Percentiles rank a stretch among this genome's conserved stretches.
phyloP scores from a whole-genome alignment of 1,140 invertebrate genomes.

The Epicauta chinensis region DNA sequence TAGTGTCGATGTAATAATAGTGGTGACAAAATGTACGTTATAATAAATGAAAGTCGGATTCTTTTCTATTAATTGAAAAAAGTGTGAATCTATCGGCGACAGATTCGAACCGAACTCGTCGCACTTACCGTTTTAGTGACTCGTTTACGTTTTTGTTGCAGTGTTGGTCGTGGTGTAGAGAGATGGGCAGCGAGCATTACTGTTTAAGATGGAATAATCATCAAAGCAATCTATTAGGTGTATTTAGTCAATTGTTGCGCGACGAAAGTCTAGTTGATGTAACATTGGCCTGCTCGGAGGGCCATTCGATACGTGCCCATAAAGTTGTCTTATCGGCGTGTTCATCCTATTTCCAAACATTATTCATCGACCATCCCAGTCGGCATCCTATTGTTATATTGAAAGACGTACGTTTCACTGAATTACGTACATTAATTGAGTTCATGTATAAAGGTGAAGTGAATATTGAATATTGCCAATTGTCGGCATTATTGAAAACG shows the following conservation, averaged over 20 bases:
- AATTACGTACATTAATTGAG: constrained; percentile 85
- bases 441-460: constrained; percentile 97
- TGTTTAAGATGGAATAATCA: constrained; percentile 95
- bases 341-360: constrained; percentile 88
- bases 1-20: too few relatives aligned
- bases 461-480: constrained; percentile 87
- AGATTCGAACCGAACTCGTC: too few relatives aligned
- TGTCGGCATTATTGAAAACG: constrained; percentile 84
- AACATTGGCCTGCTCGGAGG: constrained; percentile 89
- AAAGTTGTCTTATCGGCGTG: constrained; percentile 89
- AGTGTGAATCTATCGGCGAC: too few relatives aligned
- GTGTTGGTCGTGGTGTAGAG: constrained; percentile 63
- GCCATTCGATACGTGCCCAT: constrained; percentile 88
- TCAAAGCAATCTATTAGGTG: constrained; percentile 90
- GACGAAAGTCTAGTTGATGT: constrained; percentile 93
- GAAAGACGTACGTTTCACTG: constrained; percentile 85
- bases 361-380: constrained; percentile 83
- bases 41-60: too few relatives aligned
- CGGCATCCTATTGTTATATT: constrained; percentile 90
- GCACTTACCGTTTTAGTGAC: too few relatives aligned
- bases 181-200: constrained; percentile 91
- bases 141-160: too few relatives aligned
- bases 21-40: too few relatives aligned
- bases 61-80: too few relatives aligned
- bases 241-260: constrained; percentile 90